Conservation (phyloP, 2,888 invertebrate species). For the Aphodius granarius region DNA sequence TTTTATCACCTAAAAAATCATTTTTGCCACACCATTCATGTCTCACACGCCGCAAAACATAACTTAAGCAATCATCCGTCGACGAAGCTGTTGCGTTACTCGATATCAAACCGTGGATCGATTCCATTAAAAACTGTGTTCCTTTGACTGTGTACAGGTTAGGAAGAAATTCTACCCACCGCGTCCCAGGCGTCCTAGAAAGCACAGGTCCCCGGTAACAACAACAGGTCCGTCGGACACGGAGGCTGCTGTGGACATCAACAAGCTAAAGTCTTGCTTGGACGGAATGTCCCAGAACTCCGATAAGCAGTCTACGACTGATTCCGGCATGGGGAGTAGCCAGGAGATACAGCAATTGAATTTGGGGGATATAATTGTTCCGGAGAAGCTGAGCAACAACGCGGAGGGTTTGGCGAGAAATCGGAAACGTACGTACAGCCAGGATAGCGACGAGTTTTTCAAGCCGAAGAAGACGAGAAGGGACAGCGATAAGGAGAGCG, state of each 20-base stretch:
- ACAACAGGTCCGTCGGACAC: slow-evolving; percentile 26
- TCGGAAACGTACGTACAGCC: not conserved
- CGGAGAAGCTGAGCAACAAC: slow-evolving; percentile 36
- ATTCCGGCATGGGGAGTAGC: slow-evolving; percentile 53
- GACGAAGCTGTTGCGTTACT: not conserved
- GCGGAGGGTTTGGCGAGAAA: not conserved
- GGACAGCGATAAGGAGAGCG: slow-evolving; percentile 11
- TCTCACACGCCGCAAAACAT: not conserved
- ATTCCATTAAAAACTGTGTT: slow-evolving; percentile 16
- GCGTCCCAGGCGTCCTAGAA: slow-evolving; percentile 56
- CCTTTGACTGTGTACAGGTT: slow-evolving; percentile 52
- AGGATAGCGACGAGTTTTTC: slow-evolving; percentile 17
- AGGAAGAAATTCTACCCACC: slow-evolving; percentile 71
- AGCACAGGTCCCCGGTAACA: slow-evolving; percentile 28
- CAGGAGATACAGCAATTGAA: slow-evolving; percentile 47
- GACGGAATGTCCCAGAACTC: slow-evolving; percentile 50
- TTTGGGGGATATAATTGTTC: slow-evolving; percentile 48
- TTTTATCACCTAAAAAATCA: too few species aligned
- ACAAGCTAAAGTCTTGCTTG: slow-evolving; percentile 49
- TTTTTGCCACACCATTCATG: not conserved
- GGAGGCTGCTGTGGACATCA: slow-evolving; percentile 49
- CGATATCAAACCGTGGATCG: not conserved
- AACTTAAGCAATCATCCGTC: not conserved
- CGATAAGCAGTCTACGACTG: slow-evolving; percentile 40
- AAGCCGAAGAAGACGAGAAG: not conserved